phyloP scores from a whole-genome alignment of 1,140 invertebrate genomes.

The Nymphalis io region DNA sequence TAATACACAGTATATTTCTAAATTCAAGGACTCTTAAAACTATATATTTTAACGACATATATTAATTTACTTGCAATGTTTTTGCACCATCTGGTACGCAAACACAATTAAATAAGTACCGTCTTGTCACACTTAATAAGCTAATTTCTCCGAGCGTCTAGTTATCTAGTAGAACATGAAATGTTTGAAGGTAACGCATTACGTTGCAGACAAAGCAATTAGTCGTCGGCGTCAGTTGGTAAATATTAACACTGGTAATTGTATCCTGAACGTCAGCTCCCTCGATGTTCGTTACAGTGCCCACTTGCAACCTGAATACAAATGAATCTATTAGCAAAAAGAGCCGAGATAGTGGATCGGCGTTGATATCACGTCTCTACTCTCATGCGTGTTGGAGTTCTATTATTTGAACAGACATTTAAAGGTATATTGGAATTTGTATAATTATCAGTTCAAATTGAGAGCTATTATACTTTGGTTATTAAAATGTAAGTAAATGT shows the following conservation, averaged over 20 bases:
- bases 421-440: slow-evolving; percentile 31
- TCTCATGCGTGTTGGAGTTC: slow-evolving; percentile 44
- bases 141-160: slow-evolving; percentile 14
- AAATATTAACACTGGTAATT: slow-evolving; percentile 79
- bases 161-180: background rate
- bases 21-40: no score
- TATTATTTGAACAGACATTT: slow-evolving; percentile 43
- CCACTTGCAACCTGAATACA: slow-evolving; percentile 75
- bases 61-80: slow-evolving; percentile 10
- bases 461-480: background rate
- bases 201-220: slow-evolving; percentile 60
- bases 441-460: background rate
- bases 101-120: slow-evolving; percentile 12
- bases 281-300: slow-evolving; percentile 74
- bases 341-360: slow-evolving; percentile 67
- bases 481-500: no score
- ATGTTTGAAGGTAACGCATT: slow-evolving; percentile 36
- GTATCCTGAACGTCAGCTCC: slow-evolving; percentile 69
- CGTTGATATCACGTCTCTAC: slow-evolving; percentile 57
- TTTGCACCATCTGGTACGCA: background rate
- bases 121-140: slow-evolving; percentile 10
- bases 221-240: slow-evolving; percentile 70
- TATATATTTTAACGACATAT: no score
- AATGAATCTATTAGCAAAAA: slow-evolving; percentile 76
- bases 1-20: no score